Evolutionary conservation across 2,797 vertebrate genomes (phyloP), one percentile per base, ranked within the genome.

Genomic region (Thripadectes ignobilis): DNA sequence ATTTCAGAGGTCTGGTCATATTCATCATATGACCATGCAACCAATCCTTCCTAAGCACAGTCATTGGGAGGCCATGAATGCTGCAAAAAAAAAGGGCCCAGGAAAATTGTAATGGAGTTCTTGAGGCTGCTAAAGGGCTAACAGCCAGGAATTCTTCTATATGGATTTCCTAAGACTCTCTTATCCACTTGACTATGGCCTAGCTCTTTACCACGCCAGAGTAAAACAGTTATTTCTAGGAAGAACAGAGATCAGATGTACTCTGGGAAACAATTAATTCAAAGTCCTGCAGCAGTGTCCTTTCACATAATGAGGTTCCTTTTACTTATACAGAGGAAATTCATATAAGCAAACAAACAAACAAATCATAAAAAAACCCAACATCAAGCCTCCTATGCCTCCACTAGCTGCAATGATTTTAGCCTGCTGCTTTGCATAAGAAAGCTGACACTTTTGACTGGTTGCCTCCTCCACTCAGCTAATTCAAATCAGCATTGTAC

Each of bases 241-340:
- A 75, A 87, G 48, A 17, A 52, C 15, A 51, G 48, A 87, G 85
- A 43, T 57, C 94, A 85, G 18, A 14, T 45, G 29, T 3, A 8
- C 19, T 61, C 24, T 62, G 73, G 24, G n/a, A 88, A 88, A 80
- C 14, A 49, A 46, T 24, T 6, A 68, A 46, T 69, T 66, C 11
- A 7, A 86, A 81, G 59, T 73, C 30, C n/a, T 65, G 12, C 55
- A 84, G 39, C 14, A 84, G 62, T 59, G 62, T 84, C 15, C 26
- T 78, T 84, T 81, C 66, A 77, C 39, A 72, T 27, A 69, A 90
- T 20, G 66, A 86, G 46, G 43, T 93, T 66, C 30, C 51, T 71
- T 94, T 89, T 84, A 65, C 26, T 71, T 39, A 36, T 7, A 13
- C 11, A 54, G 54, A 21, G 14, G 26, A 26, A 79, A 78, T 79